Conservation (phyloP, 2,113 vertebrate species). For the Ranitomeya imitator region DNA sequence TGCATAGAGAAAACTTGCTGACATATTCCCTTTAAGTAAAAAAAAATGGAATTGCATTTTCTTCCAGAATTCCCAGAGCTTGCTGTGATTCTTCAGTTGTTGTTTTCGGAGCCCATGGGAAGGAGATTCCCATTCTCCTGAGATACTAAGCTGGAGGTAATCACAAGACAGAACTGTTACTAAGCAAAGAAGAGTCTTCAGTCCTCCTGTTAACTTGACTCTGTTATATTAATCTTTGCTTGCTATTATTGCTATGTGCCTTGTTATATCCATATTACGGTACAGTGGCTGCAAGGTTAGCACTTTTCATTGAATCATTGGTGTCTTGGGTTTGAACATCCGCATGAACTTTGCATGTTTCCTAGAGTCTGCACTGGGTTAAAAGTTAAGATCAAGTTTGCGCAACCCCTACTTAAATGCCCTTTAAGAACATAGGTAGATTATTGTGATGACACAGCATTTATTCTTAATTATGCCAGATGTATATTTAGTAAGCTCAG, state of each 20-base stretch:
- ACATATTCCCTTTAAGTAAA: no score
- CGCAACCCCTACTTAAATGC: background rate
- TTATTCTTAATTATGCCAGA: no score
- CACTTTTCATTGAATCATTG: background rate
- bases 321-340: background rate
- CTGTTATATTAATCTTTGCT: background rate
- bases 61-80: constrained; percentile 17
- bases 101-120: background rate
- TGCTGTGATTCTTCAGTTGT: background rate
- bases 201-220: background rate
- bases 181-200: background rate
- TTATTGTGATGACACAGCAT: no score
- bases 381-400: background rate
- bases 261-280: no score
- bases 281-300: no score
- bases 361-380: background rate
- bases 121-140: constrained; percentile 13
- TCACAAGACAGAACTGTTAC: constrained; percentile 4
- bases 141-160: background rate
- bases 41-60: background rate
- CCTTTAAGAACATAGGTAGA: no score
- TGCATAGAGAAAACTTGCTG: no score
- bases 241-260: no score
- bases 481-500: no score
- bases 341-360: background rate